Evolutionary conservation across 2,888 invertebrate species (phyloP).

Genomic region (Stenodera caucasica): DNA sequence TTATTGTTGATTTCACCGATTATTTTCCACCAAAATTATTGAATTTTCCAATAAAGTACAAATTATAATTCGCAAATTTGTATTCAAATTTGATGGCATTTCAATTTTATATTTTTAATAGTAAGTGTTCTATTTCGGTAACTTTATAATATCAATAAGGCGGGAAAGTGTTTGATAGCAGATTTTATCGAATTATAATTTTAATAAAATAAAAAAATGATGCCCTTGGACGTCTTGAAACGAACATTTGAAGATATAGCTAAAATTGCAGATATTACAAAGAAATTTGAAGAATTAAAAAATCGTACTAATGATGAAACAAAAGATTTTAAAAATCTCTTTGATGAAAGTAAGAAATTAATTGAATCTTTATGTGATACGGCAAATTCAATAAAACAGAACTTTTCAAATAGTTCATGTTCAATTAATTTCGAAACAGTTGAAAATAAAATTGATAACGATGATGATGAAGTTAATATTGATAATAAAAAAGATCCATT

Average conservation of each 20-base stretch:
- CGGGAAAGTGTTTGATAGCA: no score
- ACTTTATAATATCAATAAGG: no score
- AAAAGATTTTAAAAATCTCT: not conserved
- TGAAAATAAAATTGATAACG: not conserved
- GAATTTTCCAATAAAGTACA: no score
- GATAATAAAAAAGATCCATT: not conserved
- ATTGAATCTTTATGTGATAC: not conserved
- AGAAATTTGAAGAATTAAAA: slow-evolving; percentile 1
- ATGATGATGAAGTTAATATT: not conserved
- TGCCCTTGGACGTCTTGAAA: not conserved
- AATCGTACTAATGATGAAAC: not conserved
- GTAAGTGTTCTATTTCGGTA: no score
- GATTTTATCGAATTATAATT: not conserved
- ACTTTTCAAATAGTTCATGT: not conserved
- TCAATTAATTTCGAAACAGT: not conserved
- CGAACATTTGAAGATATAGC: not conserved
- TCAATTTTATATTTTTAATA: no score
- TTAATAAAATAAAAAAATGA: not conserved
- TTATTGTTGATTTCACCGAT: slow-evolving; percentile 4
- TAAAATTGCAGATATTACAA: not conserved
- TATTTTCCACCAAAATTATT: not conserved
- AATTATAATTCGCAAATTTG: no score
- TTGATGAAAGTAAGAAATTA: not conserved
- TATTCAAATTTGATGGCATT: no score
- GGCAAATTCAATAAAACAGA: not conserved